Base-by-base conservation (phyloP, 2,888 invertebrate genomes). In the Melinaea marsaeus region DNA sequence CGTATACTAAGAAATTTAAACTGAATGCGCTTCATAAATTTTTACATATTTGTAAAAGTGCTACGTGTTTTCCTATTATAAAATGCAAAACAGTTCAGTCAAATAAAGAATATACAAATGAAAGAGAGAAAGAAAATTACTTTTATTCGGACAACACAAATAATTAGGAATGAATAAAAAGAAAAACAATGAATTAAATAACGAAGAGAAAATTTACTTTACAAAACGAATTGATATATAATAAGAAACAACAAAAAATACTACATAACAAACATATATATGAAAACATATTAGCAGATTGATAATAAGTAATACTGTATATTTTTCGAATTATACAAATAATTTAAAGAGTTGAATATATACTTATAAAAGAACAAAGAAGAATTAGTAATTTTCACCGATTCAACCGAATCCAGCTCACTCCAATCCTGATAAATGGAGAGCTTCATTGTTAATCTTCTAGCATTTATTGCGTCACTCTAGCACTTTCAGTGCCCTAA, bases 381-480 rank as follows among this genome's bases (percentile, higher is more conserved):
- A 58, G 58, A 47, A 45, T 51, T 51, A 51, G 32, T 32, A 51
- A 51, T 51, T 51, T 47, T 60, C 59, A 55, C 57, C 58, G 47
- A 57, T 64, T 64, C 55, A 45, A 62, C 62, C 58, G 55, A 62
- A 65, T 58, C 62, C 51, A 62, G 60, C 62, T 61, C 60, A 56
- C 48, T 62, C 61, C 63, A 65, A 67, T 68, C 70, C 66, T 66
- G 69, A 71, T 63, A 71, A 69, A 70, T 66, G 63, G 63, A 55
- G 59, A 64, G 67, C 65, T 65, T 57, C 61, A 64, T 61, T 67
- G 70, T 69, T 70, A 67, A 70, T 65, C 68, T 66, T 60, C 63
- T 62, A 70, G 67, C 71, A 66, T 67, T 71, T 70, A 71, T 71
- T 67, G 64, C 70, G 64, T 71, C 64, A 67, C 62, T 64, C 64